These are phyloP conservation scores for Tanytarsus gracilentus DNA, from an alignment of 2,888 invertebrate species.

Conservation along the genomic window DNA sequence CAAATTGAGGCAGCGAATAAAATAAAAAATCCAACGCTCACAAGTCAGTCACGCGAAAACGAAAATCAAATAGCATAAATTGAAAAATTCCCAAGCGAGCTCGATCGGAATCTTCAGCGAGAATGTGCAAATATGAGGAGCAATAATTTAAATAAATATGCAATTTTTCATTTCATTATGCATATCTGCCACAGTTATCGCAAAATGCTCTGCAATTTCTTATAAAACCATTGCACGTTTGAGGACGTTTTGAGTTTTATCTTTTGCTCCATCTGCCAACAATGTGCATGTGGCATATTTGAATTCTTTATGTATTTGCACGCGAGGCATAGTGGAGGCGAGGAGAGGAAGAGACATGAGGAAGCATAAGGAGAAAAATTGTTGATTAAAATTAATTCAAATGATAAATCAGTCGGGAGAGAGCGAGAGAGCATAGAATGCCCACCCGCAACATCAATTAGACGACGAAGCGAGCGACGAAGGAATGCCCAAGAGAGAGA, in stretches of 20 bases:
- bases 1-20: no score
- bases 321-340: conserved; percentile 17
- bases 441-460: conserved; percentile 29
- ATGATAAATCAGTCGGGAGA: conserved; percentile 24
- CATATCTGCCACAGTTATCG: conserved; percentile 18
- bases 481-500: conserved; percentile 6
- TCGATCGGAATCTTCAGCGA: conserved; percentile 20
- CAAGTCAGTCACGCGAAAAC: no score
- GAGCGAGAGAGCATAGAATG: conserved; percentile 16
- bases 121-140: conserved; percentile 28
- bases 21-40: no score
- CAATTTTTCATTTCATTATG: conserved; percentile 29
- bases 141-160: conserved; percentile 29
- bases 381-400: conserved; percentile 29
- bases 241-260: conserved; percentile 18
- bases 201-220: conserved; percentile 1
- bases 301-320: conserved; percentile 16
- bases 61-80: no score
- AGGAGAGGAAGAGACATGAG: not conserved
- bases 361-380: conserved; percentile 12
- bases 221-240: conserved; percentile 13
- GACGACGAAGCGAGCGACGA: conserved; percentile 12
- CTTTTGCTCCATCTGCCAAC: not conserved
- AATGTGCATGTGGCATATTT: conserved; percentile 25
- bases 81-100: conserved; percentile 6